These are phyloP conservation scores for Hirundichthys speculiger DNA, from an alignment of 2,113 vertebrate species.

Conservation along the genomic window DNA sequence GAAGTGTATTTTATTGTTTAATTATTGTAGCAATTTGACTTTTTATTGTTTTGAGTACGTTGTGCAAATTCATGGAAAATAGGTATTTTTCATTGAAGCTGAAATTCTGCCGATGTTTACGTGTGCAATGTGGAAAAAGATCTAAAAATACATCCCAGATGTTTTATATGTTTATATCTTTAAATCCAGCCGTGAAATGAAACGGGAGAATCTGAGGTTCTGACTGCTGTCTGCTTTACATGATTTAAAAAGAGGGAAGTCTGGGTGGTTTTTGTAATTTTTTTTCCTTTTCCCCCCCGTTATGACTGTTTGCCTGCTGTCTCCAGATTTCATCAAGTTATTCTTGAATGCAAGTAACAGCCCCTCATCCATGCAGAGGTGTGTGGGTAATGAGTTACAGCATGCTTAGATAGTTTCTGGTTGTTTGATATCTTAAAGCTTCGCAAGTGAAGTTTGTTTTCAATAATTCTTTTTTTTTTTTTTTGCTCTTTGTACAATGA, in stretches of 20 bases:
- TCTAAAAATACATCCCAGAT: neutral
- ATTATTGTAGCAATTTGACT: neutral
- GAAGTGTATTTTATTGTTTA: constrained; percentile 14
- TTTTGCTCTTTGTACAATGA: neutral
- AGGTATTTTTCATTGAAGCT: constrained; percentile 11
- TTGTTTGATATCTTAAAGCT: constrained; percentile 12
- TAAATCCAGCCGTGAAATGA: neutral
- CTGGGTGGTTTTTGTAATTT: constrained; percentile 13
- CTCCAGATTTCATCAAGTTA: neutral
- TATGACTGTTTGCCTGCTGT: no score
- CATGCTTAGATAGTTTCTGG: constrained; percentile 13
- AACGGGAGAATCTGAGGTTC: neutral
- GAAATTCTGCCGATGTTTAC: constrained; percentile 26
- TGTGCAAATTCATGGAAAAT: neutral
- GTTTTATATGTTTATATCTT: constrained; percentile 1
- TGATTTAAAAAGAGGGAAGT: neutral
- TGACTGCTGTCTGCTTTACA: neutral
- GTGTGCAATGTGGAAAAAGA: constrained; percentile 11
- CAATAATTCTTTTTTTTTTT: neutral
- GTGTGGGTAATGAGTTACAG: constrained; percentile 6
- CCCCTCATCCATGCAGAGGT: neutral
- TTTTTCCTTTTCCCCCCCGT: constrained; percentile 3
- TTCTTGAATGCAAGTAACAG: constrained; percentile 6
- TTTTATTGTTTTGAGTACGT: neutral
- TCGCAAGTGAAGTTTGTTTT: constrained; percentile 3